Evolutionary conservation across 2,888 invertebrate genomes (phyloP), one percentile per base, ranked within the genome.

Genomic region (Ichneumoninae sp.): DNA sequence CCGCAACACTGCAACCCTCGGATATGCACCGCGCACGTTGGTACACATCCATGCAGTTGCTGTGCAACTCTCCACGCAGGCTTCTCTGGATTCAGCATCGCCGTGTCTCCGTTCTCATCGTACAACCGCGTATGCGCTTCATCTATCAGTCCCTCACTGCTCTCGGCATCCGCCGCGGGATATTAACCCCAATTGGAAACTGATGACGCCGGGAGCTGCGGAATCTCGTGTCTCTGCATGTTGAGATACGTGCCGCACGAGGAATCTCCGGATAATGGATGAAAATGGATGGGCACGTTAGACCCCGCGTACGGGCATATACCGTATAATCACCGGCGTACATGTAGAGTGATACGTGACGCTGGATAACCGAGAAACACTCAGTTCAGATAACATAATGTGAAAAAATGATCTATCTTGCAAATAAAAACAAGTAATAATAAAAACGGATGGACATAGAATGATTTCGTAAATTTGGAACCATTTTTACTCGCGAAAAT

Each of bases 181-280:
- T 70, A 82, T 81, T 79, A 79, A 78, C 81, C 75, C 78, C 74
- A 85, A 85, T 85, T 79, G 82, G 74, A 70, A 82, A 74, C 81
- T 78, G 84, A 81, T 84, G 77, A 81, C 69, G 77, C 73, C 16
- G 70, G 63, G 30, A 63, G 63, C 63, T 63, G 47, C 74, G 69
- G 65, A 74, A 81, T 81, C 69, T 54, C 52, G 52, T 65, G 52
- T 74, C 63, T 74, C 33, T 63, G 50, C 78, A 69, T 73, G 63
- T n/a, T 40, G 66, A 73, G 66, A 81, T 81, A 40, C 54, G 30
- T 57, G 63, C 60, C 66, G 70, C 73, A 63, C 74, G 44, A n/a
- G 54, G 70, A 79, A 76, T 73, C 66, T 75, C 26, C 50, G 30
- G 50, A 77, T 81, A 84, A 83, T 73, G 60, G 80, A 83, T 76